phyloP scores from a whole-genome alignment of 2,888 invertebrate genomes.

The Drosophila planitibia region DNA sequence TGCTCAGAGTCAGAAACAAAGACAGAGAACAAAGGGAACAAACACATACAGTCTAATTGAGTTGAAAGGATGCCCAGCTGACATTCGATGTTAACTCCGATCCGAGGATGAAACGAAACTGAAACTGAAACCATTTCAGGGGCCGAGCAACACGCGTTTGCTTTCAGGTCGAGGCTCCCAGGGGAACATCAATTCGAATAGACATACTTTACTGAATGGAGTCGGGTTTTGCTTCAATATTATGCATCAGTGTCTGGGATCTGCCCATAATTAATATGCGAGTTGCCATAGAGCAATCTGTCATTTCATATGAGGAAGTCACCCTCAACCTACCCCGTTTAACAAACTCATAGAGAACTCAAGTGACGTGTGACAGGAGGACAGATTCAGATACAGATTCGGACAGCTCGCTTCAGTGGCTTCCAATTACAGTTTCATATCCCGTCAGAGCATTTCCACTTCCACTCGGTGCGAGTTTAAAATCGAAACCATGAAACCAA shows the following conservation, averaged over 20 bases:
- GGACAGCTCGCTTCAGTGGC: slow-evolving; percentile 50
- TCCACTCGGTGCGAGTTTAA: slow-evolving; percentile 42
- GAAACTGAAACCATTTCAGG: slow-evolving; percentile 24
- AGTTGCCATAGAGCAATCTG: slow-evolving; percentile 58
- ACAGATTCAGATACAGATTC: slow-evolving; percentile 25
- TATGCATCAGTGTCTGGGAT: slow-evolving; percentile 7
- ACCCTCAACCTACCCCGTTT: slow-evolving; percentile 9
- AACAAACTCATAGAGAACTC: slow-evolving; percentile 11
- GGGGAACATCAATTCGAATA: slow-evolving; percentile 29
- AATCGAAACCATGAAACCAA: slow-evolving; percentile 53
- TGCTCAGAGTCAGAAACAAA: slow-evolving; percentile 1
- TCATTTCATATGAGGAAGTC: slow-evolving; percentile 33
- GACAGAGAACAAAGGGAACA: slow-evolving; percentile 38
- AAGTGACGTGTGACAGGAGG: slow-evolving; percentile 20
- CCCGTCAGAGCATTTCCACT: slow-evolving; percentile 33
- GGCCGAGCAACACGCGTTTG: slow-evolving; percentile 34
- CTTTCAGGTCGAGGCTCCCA: slow-evolving; percentile 46
- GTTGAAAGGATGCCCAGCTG: slow-evolving; percentile 15
- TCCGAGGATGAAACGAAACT: slow-evolving; percentile 31
- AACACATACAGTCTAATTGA: slow-evolving; percentile 31
- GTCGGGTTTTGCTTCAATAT: slow-evolving; percentile 44
- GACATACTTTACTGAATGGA: slow-evolving; percentile 35
- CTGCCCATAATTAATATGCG: slow-evolving; percentile 71
- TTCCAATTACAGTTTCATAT: slow-evolving; percentile 68
- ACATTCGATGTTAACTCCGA: slow-evolving; percentile 2